These are phyloP conservation scores for Nansenia antarctica DNA, from an alignment of 2,113 vertebrate genomes.

Conservation along the genomic window DNA sequence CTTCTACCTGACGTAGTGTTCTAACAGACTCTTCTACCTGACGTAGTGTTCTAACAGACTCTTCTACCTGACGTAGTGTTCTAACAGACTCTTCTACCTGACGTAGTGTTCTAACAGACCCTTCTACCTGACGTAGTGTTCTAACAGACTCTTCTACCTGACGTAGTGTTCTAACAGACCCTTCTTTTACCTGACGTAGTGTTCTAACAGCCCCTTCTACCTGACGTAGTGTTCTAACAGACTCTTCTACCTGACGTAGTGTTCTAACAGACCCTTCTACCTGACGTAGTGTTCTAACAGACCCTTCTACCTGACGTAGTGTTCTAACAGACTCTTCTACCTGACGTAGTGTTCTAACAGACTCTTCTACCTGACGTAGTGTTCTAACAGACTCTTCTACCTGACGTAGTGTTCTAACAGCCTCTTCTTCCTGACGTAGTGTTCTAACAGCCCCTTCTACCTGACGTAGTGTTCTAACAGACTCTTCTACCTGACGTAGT, in stretches of 20 bases:
- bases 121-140: slow-evolving; percentile 33
- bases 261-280: not conserved
- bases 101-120: slow-evolving; percentile 16
- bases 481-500: slow-evolving; percentile 30
- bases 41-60: slow-evolving; percentile 16
- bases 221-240: slow-evolving; percentile 25
- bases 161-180: slow-evolving; percentile 16
- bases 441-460: not conserved
- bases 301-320: slow-evolving; percentile 30
- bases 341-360: slow-evolving; percentile 25
- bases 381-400: not conserved
- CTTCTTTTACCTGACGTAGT: slow-evolving; percentile 35
- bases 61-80: slow-evolving; percentile 33
- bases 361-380: slow-evolving; percentile 30
- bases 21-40: slow-evolving; percentile 13
- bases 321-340: not conserved
- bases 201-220: not conserved
- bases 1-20: slow-evolving; percentile 33
- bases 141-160: slow-evolving; percentile 13
- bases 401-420: slow-evolving; percentile 25
- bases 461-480: slow-evolving; percentile 25
- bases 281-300: slow-evolving; percentile 25
- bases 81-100: slow-evolving; percentile 13
- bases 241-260: slow-evolving; percentile 30
- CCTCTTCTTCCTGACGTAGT: slow-evolving; percentile 29